A percentile compares a stretch with the other conserved stretches of the same genome.
phyloP scores from a whole-genome alignment of 2,797 vertebrate genomes.

The Onychomys arenicola region DNA sequence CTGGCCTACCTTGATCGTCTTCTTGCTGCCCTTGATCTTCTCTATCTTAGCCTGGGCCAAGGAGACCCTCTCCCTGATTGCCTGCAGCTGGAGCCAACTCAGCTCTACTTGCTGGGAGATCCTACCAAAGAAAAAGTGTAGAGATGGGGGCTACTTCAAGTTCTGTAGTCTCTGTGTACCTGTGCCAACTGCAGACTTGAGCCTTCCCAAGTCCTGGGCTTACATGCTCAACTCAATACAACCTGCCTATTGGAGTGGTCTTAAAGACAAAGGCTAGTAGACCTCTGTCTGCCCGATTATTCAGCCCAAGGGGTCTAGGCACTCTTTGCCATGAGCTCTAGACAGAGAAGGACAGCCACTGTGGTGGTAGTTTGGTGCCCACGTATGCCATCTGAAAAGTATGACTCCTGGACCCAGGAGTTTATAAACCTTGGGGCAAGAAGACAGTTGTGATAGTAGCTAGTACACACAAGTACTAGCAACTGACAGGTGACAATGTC shows the following conservation, averaged over 20 bases:
- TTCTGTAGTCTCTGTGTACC: neutral
- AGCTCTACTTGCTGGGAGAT: constrained; percentile 95
- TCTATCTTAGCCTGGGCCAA: constrained; percentile 96
- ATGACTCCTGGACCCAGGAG: neutral
- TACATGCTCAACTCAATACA: neutral
- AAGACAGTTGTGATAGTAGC: neutral
- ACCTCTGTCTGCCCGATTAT: neutral
- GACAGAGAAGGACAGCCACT: neutral
- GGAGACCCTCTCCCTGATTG: constrained; percentile 93
- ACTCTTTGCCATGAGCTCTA: neutral
- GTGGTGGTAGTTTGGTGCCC: neutral
- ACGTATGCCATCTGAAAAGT: neutral
- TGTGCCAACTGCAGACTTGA: neutral
- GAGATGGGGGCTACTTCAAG: neutral
- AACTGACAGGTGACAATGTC: neutral
- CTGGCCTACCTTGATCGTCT: constrained; percentile 96
- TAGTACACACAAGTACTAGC: neutral
- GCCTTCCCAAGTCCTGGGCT: neutral
- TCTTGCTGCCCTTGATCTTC: constrained; percentile 98
- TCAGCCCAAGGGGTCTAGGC: neutral
- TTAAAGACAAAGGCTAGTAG: too few species aligned
- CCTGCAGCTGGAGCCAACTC: constrained; percentile 93
- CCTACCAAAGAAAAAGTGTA: constrained; percentile 84
- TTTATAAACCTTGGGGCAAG: neutral
- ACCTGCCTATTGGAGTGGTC: neutral